Conservation (phyloP, 2,888 invertebrate genomes). For the Aphidius colemani region DNA sequence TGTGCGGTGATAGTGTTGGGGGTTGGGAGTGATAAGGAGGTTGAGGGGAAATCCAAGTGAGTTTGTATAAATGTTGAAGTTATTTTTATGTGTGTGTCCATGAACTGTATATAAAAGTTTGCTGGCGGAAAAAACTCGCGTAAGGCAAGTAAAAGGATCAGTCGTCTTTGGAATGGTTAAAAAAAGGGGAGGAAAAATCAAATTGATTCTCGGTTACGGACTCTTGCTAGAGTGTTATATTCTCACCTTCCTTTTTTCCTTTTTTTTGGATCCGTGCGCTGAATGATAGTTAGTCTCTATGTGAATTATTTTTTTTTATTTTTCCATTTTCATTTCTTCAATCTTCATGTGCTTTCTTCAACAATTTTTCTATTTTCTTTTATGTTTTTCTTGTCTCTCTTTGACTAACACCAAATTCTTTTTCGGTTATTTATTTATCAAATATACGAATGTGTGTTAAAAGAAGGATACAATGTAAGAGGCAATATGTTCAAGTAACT, state of each 20-base stretch:
- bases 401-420: not conserved
- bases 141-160: conserved; percentile 27
- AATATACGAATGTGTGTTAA: too few relatives aligned
- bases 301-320: conserved; percentile 17
- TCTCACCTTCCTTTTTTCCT: conserved; percentile 13
- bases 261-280: conserved; percentile 5
- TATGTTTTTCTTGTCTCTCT: too few relatives aligned
- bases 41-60: conserved; percentile 20
- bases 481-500: conserved; percentile 2
- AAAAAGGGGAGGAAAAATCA: conserved; percentile 44
- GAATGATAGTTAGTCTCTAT: conserved; percentile 1
- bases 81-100: conserved; percentile 37
- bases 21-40: conserved; percentile 30
- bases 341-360: not conserved
- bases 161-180: conserved; percentile 22
- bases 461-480: not conserved
- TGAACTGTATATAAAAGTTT: conserved; percentile 15
- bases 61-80: conserved; percentile 34
- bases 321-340: conserved; percentile 3
- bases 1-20: conserved; percentile 3
- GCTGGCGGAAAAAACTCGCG: conserved; percentile 29
- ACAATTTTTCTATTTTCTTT: not conserved
- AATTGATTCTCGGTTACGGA: conserved; percentile 59
- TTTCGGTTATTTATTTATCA: conserved; percentile 14
- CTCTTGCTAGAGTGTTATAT: conserved; percentile 38